Base-by-base conservation (phyloP, 2,113 vertebrate species). In the Riparia riparia region DNA sequence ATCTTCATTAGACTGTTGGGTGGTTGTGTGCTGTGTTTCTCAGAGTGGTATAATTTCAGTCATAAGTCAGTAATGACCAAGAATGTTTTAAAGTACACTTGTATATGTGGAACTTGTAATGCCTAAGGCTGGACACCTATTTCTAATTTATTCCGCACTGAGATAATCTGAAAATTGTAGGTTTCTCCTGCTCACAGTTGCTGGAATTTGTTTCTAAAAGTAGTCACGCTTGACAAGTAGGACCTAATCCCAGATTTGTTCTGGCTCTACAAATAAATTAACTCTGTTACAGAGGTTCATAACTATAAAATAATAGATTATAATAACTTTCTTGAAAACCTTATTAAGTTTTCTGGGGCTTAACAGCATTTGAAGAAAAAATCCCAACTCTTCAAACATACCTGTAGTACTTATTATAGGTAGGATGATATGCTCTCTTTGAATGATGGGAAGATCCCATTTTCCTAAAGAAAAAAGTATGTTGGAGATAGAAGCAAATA, bases 131-230 rank as follows among this genome's bases (percentile, higher is more conserved):
- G 47, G 47, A 83, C 86, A 68, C 8, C 17, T 70, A 72, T 61
- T 93, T 90, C 39, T 65, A 29, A 54, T 73, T 77, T 90, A 82
- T 63, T 82, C 74, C 64, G 57, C 5, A 3, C 42, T 32, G 44
- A 77, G 47, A 70, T 96, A 77, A 97, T 90, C 76, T 93, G 91
- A 86, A 95, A 96, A 88, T 81, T 88, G 41, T 58, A 86, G 79
- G n/a, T 68, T 92, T 94, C 37, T 72, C 32, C 79, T 80, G 66
- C 54, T 69, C 63, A 21, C 22, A 26, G 18, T 61, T 69, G n/a
- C n/a, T 82, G 45, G 64, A 63, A 89, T 90, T 77, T 83, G 25
- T 66, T 90, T 89, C 63, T 0, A 0, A 78, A 88, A 89, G 51
- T 6, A 80, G 26, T 45, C 34, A 17, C 83, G 61, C 34, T 57